phyloP scores from a whole-genome alignment of 2,113 vertebrate species.

The Numida meleagris region DNA sequence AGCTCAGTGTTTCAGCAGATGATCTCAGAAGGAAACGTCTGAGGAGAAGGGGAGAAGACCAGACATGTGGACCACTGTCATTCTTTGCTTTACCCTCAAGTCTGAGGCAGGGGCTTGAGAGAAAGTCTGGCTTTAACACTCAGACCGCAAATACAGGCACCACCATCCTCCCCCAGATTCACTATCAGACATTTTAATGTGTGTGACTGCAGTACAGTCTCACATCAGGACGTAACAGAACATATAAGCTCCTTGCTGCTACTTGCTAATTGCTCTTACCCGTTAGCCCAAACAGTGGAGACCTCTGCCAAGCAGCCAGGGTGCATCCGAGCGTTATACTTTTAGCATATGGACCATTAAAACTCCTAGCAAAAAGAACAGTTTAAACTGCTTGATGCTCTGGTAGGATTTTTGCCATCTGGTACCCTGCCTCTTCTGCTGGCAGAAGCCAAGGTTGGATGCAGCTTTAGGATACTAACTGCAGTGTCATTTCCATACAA shows the following conservation, averaged over 20 bases:
- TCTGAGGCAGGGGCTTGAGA: background rate
- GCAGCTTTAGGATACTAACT: slow-evolving; percentile 17
- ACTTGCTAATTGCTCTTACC: background rate
- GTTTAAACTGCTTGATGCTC: slow-evolving; percentile 4
- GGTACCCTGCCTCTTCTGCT: slow-evolving; percentile 24
- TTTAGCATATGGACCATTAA: slow-evolving; percentile 48
- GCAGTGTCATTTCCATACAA: slow-evolving; percentile 43
- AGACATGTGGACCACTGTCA: background rate
- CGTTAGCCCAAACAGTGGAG: background rate
- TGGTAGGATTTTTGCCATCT: slow-evolving; percentile 59
- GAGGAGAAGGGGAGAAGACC: background rate
- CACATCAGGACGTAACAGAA: rapidly evolving
- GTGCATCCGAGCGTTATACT: background rate
- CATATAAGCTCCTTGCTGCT: background rate
- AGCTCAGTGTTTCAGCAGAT: rapidly evolving
- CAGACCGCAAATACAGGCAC: background rate
- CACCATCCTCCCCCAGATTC: background rate
- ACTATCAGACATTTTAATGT: rapidly evolving
- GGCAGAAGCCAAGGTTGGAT: slow-evolving; percentile 34
- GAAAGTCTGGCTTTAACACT: background rate
- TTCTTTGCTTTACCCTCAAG: background rate
- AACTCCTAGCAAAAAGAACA: slow-evolving; percentile 57
- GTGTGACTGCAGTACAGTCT: background rate
- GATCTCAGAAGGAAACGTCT: background rate
- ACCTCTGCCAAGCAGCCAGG: slow-evolving; percentile 12